Evolutionary conservation across 2,113 vertebrate genomes (phyloP).

Genomic region (Phycodurus eques): DNA sequence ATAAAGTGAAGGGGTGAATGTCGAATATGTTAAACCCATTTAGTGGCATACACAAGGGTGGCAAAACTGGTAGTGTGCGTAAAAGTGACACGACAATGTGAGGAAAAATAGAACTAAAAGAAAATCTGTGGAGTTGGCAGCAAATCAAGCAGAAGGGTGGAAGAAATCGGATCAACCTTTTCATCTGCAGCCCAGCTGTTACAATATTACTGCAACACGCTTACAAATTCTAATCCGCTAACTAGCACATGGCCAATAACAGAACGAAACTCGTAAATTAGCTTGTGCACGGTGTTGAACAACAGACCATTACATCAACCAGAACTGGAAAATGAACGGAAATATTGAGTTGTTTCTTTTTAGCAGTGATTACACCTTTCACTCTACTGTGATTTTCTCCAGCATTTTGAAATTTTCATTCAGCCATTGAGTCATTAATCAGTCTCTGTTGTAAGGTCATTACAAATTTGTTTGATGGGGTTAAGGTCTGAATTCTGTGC

Average conservation of each 20-base stretch:
- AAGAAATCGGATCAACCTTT: constrained; percentile 68
- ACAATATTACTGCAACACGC: constrained; percentile 48
- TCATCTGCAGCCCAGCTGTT: constrained; percentile 71
- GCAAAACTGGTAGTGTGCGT: constrained; percentile 34
- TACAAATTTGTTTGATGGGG: no score
- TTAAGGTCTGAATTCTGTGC: no score
- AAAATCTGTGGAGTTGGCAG: constrained; percentile 60
- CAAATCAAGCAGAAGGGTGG: constrained; percentile 55
- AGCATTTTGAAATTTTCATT: not conserved
- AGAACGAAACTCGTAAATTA: not conserved
- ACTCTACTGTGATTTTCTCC: not conserved
- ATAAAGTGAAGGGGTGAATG: constrained; percentile 54
- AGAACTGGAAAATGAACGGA: not conserved
- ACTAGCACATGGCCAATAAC: constrained; percentile 22
- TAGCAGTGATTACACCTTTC: not conserved
- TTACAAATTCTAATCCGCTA: constrained; percentile 50
- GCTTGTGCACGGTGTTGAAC: not conserved
- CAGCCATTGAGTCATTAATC: not conserved
- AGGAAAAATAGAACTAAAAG: constrained; percentile 16
- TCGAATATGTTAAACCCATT: constrained; percentile 50
- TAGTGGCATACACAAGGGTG: constrained; percentile 23
- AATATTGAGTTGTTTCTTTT: not conserved
- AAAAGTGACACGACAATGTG: constrained; percentile 41
- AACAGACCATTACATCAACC: no score
- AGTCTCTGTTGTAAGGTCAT: no score